A percentile compares a stretch with the other conserved stretches of the same genome.
These are phyloP conservation scores for Pogonophryne albipinna DNA, from an alignment of 2,797 vertebrate species.

Conservation along the genomic window DNA sequence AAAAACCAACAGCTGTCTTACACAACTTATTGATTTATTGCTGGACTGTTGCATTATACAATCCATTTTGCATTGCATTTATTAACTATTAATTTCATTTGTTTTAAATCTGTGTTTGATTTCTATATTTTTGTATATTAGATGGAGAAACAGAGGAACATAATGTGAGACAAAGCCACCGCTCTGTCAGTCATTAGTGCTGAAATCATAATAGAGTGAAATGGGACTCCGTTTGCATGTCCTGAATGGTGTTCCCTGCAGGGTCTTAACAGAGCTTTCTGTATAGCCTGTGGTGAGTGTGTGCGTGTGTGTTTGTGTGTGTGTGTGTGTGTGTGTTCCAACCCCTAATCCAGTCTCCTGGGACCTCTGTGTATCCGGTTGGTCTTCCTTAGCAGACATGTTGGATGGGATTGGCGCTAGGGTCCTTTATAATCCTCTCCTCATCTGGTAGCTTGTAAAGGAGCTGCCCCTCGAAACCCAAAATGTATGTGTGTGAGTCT, in stretches of 20 bases:
- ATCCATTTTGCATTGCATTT: neutral
- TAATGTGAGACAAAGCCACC: slow-evolving; percentile 7
- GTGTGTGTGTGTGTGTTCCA: slow-evolving; percentile 10
- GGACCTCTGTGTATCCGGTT: slow-evolving; percentile 57
- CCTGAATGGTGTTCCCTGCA: slow-evolving; percentile 50
- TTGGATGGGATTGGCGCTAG: slow-evolving; percentile 59
- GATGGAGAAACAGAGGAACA: slow-evolving; percentile 12
- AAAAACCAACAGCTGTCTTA: neutral
- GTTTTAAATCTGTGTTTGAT: slow-evolving; percentile 6
- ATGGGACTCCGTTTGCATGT: slow-evolving; percentile 24
- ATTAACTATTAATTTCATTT: neutral
- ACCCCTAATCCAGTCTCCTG: slow-evolving; percentile 59
- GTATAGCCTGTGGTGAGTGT: slow-evolving; percentile 36
- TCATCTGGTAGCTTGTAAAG: slow-evolving; percentile 69
- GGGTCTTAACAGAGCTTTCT: slow-evolving; percentile 51
- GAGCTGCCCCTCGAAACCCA: slow-evolving; percentile 56
- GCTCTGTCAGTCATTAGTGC: slow-evolving; percentile 41
- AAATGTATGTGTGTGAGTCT: slow-evolving; percentile 22
- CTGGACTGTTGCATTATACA: neutral
- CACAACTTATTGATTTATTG: neutral
- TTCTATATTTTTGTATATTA: neutral
- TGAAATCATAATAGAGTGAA: slow-evolving; percentile 40
- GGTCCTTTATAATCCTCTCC: slow-evolving; percentile 59
- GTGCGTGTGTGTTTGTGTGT: no score
- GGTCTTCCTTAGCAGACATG: slow-evolving; percentile 65